These are phyloP conservation scores for Epicauta chinensis DNA, from an alignment of 1,140 invertebrate genomes.

Conservation along the genomic window DNA sequence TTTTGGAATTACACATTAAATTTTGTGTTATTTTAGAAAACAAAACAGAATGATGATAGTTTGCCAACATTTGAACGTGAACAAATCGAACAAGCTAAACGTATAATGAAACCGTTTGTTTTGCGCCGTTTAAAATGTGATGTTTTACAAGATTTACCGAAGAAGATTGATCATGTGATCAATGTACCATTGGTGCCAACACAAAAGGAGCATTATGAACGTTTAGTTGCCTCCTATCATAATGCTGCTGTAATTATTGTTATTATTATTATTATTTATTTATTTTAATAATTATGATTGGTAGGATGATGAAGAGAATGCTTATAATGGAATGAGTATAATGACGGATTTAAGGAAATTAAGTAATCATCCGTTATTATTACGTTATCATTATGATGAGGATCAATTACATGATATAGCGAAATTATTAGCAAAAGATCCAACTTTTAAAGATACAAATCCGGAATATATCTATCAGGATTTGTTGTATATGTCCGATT, in stretches of 20 bases:
- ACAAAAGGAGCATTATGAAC: constrained; percentile 69
- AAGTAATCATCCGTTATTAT: constrained; percentile 82
- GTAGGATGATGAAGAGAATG: constrained; percentile 16
- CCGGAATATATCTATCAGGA: constrained; percentile 81
- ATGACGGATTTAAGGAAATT: constrained; percentile 85
- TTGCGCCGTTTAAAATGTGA: constrained; percentile 82
- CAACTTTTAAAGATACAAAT: constrained; percentile 72
- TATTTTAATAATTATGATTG: background rate
- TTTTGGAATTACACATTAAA: background rate
- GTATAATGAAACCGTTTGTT: constrained; percentile 95
- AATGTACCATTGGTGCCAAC: constrained; percentile 57
- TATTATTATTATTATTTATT: too few relatives aligned
- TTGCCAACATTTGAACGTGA: constrained; percentile 77
- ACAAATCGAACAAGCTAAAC: constrained; percentile 85
- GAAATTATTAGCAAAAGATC: constrained; percentile 61
- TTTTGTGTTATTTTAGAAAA: constrained; percentile 25
- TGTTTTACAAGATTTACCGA: constrained; percentile 75
- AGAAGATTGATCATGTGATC: constrained; percentile 66
- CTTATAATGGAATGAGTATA: constrained; percentile 62
- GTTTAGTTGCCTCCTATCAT: constrained; percentile 67
- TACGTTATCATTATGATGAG: constrained; percentile 74
- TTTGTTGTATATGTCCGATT: constrained; percentile 81
- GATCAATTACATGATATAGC: constrained; percentile 65
- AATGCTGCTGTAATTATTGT: constrained; percentile 47
- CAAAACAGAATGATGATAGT: constrained; percentile 43